Evolutionary conservation across 2,888 invertebrate species (phyloP), one percentile per base, ranked within the genome.

Genomic region (Pristionchus maxplancki): DNA sequence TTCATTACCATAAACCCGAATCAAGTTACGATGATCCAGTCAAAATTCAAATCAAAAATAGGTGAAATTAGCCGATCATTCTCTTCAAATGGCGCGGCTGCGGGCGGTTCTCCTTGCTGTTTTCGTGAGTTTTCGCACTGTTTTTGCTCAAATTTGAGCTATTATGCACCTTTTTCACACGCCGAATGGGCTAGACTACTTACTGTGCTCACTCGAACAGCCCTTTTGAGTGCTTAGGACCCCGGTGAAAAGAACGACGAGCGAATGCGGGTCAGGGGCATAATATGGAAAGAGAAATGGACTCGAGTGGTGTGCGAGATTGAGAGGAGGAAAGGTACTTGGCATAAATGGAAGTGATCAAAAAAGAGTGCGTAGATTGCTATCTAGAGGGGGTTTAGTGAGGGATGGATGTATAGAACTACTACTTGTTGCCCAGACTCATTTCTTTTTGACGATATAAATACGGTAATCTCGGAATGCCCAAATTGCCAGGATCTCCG

Each of bases 241-340:
- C n/a, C 4, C 24, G 58, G 24, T n/a, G 58, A 58, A 58, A 58
- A 58, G 58, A 58, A 24, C n/a, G 20, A 58, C 24, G 8, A n/a
- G 48, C 28, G 28, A 48, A 78, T 78, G 44, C 1, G 78, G 78
- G 78, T 78, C 78, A 78, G 78, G 78, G 78, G 78, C 78, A 44
- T 71, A 71, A 71, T 71, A 71, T 71, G 44, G 13, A 44, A 78
- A 74, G 28, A n/a, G 44, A 44, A 78, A 48, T 78, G 48, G 78
- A 78, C 78, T 40, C 44, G 34, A 44, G 74, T 74, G 74, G 64
- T 58, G 58, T 58, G 58, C 58, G 58, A 58, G 58, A 58, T 58
- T 58, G 58, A 67, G 31, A 34, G 64, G 64, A 67, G 34, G 15
- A 11, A 34, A 6, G 37, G 71, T 37, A 71, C 71, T 71, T 71